Base-by-base conservation (phyloP, 2,797 vertebrate species). In the Craterocephalus amniculus region DNA sequence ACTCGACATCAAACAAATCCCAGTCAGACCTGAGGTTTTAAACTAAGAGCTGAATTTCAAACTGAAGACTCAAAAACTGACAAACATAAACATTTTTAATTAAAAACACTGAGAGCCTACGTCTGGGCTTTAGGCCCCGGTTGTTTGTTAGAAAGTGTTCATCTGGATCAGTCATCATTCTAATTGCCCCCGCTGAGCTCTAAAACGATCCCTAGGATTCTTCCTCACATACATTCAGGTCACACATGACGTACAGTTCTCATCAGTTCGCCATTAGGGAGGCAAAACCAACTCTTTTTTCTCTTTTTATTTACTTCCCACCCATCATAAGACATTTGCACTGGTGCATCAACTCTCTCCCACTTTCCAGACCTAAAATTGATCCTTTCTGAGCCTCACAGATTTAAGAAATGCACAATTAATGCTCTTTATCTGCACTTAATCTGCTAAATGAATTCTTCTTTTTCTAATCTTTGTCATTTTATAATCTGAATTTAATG, bases 181-280 rank as follows among this genome's bases (percentile, higher is more conserved):
- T 85, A 83, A 86, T 87, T 83, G 77, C 72, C 78, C 72, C 75
- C 83, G 61, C 61, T 74, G 80, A 86, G 67, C 34, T 67, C 54
- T 22, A 22, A 58, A 10, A 58, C 63, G 51, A 60, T 55, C 60
- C 66, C 6, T 27, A 40, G 43, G 56, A 77, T 49, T 67, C 51
- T 29, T 7, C 45, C 38, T 70, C 35, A n/a, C 62, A 32, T 52
- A 52, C 18, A 59, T 66, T 35, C 31, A 48, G 51, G 52, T 69
- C 73, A 35, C 31, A 67, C 18, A 45, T 29, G 1, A 58, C 35
- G 7, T 34, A 29, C 43, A 31, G 52, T 58, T 61, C 26, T 45
- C 49, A 29, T 45, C 22, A 18, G 9, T 56, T 68, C 58, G 36
- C 51, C 24, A 60, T 34, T 31, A 70, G 4, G 31, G 35, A 5